phyloP scores from a whole-genome alignment of 2,113 vertebrate species.

The Etheostoma spectabile region DNA sequence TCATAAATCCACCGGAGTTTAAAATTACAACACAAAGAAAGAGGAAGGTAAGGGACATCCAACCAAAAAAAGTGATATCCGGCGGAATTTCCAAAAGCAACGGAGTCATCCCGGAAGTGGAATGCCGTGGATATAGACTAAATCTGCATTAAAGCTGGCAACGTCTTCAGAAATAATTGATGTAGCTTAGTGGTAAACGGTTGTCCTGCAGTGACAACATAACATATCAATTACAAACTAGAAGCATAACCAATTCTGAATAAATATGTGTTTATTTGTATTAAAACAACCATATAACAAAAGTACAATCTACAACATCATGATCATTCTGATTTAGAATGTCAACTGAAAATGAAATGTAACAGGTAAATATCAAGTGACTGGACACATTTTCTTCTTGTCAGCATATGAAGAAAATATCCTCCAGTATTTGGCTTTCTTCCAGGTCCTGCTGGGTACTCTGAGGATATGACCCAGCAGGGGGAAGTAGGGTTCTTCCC shows the following conservation, averaged over 20 bases:
- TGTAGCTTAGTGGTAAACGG: background rate
- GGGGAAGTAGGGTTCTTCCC: constrained; percentile 36
- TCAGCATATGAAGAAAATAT: constrained; percentile 96
- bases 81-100: no score
- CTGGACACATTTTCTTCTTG: background rate
- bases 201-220: background rate
- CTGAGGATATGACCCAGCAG: constrained; percentile 37
- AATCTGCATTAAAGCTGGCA: background rate
- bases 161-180: background rate
- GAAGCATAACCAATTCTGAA: constrained; percentile 25
- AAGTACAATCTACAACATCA: constrained; percentile 20
- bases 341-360: constrained; percentile 27
- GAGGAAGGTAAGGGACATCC: no score
- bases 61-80: no score
- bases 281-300: constrained; percentile 31
- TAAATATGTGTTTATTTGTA: constrained; percentile 76
- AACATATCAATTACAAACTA: constrained; percentile 13
- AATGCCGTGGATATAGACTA: no score
- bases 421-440: constrained; percentile 92
- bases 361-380: constrained; percentile 28
- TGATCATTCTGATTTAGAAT: constrained; percentile 40
- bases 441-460: constrained; percentile 80
- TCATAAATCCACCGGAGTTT: no score
- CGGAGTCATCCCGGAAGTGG: no score
- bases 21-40: no score